A percentile compares a stretch with the other conserved stretches of the same genome.
Evolutionary conservation across 2,888 invertebrate genomes (phyloP).

Genomic region (Xestia xanthographa): DNA sequence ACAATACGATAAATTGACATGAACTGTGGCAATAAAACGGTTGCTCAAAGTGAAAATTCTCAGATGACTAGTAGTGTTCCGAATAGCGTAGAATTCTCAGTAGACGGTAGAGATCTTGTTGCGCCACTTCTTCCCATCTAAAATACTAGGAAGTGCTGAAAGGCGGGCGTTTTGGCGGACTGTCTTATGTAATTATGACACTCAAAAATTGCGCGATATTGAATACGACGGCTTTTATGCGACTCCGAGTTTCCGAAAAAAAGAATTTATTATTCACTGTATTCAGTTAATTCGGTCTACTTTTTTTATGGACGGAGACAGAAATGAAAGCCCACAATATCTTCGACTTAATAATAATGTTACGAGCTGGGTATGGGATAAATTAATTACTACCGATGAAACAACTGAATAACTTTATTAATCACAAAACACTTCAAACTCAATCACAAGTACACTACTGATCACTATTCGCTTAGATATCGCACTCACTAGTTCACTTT

Average conservation of each 20-base stretch:
- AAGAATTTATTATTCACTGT: background rate
- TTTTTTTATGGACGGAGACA: background rate
- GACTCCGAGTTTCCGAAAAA: background rate
- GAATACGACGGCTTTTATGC: too few relatives aligned
- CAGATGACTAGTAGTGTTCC: background rate
- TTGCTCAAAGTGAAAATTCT: background rate
- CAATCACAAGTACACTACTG: too few relatives aligned
- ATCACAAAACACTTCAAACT: too few relatives aligned
- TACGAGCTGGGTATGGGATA: too few relatives aligned
- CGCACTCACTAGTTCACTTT: too few relatives aligned
- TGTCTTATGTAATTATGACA: background rate
- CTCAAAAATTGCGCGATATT: too few relatives aligned
- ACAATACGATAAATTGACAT: constrained; percentile 17
- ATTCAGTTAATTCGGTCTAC: background rate
- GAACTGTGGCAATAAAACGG: background rate
- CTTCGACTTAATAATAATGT: too few relatives aligned
- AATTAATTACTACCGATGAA: too few relatives aligned
- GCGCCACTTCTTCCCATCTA: too few relatives aligned
- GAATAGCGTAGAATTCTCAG: background rate
- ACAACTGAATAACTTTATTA: too few relatives aligned
- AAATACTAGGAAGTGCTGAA: too few relatives aligned
- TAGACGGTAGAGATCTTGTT: background rate
- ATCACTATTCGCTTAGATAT: too few relatives aligned
- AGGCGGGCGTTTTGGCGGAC: background rate
- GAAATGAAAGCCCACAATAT: background rate